Conservation (phyloP, 1,140 invertebrate genomes). For the Hylaeus anthracinus region DNA sequence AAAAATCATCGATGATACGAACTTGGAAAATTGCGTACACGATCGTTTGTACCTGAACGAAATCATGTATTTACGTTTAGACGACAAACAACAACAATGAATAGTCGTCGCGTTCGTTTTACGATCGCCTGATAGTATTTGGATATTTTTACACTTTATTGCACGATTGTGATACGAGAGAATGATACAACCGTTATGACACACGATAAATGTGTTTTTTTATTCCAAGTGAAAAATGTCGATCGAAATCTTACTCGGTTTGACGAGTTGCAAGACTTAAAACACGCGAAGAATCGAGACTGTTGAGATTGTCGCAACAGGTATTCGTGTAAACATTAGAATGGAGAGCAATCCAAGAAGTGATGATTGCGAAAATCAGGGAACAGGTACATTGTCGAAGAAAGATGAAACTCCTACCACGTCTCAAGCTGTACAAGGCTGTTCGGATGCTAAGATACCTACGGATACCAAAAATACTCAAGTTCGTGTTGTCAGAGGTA, state of each 20-base stretch:
- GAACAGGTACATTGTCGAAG: neutral
- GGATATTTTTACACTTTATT: neutral
- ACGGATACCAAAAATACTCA: slow-evolving; percentile 70
- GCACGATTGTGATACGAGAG: neutral
- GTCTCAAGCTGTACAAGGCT: slow-evolving; percentile 33
- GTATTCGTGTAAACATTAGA: neutral
- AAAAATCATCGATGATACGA: neutral
- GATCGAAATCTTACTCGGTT: neutral
- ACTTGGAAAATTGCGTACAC: neutral
- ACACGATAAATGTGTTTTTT: neutral
- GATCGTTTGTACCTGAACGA: neutral
- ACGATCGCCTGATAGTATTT: neutral
- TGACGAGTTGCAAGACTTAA: neutral
- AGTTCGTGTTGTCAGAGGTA: slow-evolving; percentile 72
- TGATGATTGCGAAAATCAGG: slow-evolving; percentile 17
- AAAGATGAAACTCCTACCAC: slow-evolving; percentile 14
- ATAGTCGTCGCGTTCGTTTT: neutral
- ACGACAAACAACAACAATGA: neutral
- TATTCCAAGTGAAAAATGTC: neutral
- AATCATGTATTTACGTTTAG: neutral
- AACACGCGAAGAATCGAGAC: neutral
- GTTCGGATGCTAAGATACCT: slow-evolving; percentile 48
- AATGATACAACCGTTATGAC: neutral
- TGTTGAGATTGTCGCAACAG: neutral
- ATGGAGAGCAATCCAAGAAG: slow-evolving; percentile 31